phyloP scores from a whole-genome alignment of 2,113 vertebrate species.

The Chinchilla lanigera region DNA sequence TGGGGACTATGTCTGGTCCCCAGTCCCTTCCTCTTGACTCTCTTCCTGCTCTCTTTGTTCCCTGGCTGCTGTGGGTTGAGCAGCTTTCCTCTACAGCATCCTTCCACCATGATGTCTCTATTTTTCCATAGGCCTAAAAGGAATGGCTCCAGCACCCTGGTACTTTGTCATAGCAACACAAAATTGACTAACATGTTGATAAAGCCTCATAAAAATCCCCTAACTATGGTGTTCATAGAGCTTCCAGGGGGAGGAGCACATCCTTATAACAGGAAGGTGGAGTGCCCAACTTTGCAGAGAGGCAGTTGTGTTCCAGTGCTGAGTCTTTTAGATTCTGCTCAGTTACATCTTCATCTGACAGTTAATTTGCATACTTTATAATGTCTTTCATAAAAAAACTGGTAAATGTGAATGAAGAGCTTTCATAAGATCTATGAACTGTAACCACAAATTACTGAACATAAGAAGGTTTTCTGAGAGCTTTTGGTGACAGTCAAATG shows the following conservation, averaged over 20 bases:
- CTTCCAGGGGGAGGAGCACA: not conserved
- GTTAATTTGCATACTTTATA: not conserved
- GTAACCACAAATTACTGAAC: not conserved
- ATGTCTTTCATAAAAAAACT: not conserved
- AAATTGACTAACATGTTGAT: not conserved
- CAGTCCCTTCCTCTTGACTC: not conserved
- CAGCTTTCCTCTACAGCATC: not conserved
- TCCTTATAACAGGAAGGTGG: not conserved
- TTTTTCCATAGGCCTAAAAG: not conserved
- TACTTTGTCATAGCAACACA: not conserved
- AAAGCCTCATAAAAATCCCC: not conserved
- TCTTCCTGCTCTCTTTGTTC: not conserved
- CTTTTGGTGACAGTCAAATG: no score
- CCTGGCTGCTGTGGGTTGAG: not conserved
- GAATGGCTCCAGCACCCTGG: not conserved
- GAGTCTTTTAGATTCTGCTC: not conserved
- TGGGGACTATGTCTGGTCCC: not conserved
- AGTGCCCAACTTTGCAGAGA: not conserved
- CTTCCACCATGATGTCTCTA: not conserved
- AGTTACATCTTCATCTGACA: not conserved
- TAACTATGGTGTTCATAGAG: not conserved
- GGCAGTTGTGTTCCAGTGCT: not conserved
- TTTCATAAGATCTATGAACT: no score
- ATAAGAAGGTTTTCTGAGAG: not conserved
- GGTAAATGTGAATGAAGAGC: not conserved